Conservation (phyloP, 2,797 vertebrate species). For the Cephalopachus bancanus region DNA sequence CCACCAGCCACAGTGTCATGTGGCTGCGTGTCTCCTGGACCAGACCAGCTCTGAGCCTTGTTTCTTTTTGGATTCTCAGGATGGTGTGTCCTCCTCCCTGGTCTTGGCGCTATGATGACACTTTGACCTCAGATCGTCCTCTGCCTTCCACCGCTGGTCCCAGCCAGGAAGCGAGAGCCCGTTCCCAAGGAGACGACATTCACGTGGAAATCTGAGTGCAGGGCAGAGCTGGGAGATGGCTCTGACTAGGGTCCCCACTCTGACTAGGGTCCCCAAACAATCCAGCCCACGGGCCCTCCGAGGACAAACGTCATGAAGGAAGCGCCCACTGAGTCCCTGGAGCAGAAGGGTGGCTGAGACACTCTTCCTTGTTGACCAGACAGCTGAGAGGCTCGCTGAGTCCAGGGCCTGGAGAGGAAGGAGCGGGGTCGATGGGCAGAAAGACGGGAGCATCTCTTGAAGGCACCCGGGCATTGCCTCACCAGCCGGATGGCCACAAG, state of each 20-base stretch:
- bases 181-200: no score
- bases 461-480: neutral
- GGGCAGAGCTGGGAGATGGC: neutral
- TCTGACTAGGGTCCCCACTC: neutral
- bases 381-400: neutral
- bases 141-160: neutral
- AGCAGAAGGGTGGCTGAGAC: neutral
- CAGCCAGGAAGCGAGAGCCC: neutral
- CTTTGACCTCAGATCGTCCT: neutral
- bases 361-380: neutral
- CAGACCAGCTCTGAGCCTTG: neutral
- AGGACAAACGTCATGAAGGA: neutral
- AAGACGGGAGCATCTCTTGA: neutral
- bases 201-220: neutral
- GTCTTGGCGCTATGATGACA: neutral
- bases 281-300: neutral
- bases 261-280: neutral
- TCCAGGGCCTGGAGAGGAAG: neutral
- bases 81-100: neutral
- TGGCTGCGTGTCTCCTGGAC: neutral
- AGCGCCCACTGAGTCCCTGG: neutral
- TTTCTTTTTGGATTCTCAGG: neutral
- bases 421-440: neutral
- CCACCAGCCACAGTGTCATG: neutral
- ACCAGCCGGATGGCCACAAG: neutral